Conservation (phyloP, 2,797 vertebrate species). For the Lacerta bilineata region DNA sequence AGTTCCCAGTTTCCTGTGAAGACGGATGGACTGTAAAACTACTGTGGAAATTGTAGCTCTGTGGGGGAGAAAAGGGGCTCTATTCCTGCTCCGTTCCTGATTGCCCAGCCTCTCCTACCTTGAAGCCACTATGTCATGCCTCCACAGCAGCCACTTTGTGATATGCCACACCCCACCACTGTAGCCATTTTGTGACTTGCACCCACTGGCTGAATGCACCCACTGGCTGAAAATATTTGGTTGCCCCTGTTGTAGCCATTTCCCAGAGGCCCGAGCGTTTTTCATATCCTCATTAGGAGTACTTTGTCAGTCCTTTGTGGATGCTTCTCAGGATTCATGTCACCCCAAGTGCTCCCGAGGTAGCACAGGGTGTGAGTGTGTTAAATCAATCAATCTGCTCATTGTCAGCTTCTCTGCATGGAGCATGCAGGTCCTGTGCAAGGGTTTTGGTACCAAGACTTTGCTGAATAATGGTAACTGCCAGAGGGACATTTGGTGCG, state of each 20-base stretch:
- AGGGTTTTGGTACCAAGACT: background rate
- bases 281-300: background rate
- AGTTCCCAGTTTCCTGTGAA: too few species aligned
- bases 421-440: background rate
- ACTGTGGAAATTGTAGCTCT: too few species aligned
- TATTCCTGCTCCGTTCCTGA: background rate
- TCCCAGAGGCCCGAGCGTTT: background rate
- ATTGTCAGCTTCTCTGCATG: background rate
- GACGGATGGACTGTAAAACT: too few species aligned
- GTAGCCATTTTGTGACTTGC: too few species aligned
- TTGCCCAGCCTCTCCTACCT: too few species aligned
- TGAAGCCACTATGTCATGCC: too few species aligned
- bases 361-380: background rate
- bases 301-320: background rate
- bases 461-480: slow-evolving; percentile 11
- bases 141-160: too few species aligned
- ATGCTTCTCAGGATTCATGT: background rate
- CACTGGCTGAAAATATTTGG: too few species aligned
- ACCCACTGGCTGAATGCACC: too few species aligned
- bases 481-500: background rate
- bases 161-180: too few species aligned
- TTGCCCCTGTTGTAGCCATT: background rate
- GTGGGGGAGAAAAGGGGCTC: too few species aligned
- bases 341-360: background rate
- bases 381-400: slow-evolving; percentile 11